A percentile compares a stretch with the other conserved stretches of the same genome.
phyloP scores from a whole-genome alignment of 1,140 invertebrate species.

The Drosophila littoralis region DNA sequence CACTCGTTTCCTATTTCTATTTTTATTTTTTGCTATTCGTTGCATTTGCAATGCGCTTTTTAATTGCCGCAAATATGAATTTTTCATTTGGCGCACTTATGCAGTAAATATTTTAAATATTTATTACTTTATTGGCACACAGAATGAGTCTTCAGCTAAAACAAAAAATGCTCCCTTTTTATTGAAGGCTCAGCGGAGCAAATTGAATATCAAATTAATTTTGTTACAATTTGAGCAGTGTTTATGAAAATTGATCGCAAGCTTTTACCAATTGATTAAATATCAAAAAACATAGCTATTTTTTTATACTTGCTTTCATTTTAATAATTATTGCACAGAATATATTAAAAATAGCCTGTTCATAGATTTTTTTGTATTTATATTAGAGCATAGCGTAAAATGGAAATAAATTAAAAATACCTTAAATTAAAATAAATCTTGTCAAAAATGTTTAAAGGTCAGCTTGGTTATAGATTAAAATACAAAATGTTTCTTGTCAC shows the following conservation, averaged over 20 bases:
- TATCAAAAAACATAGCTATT: not conserved
- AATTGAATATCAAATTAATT: slow-evolving; percentile 18
- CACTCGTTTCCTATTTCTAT: slow-evolving; percentile 2
- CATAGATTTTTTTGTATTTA: too few species aligned
- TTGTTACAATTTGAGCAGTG: not conserved
- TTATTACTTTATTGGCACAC: slow-evolving; percentile 43
- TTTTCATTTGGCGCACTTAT: slow-evolving; percentile 65
- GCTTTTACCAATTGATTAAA: not conserved
- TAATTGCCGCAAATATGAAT: slow-evolving; percentile 71
- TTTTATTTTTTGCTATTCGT: slow-evolving; percentile 10
- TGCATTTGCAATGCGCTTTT: slow-evolving; percentile 56
- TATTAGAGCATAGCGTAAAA: too few species aligned
- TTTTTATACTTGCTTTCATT: too few species aligned
- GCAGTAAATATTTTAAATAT: slow-evolving; percentile 58
- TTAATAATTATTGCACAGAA: too few species aligned
- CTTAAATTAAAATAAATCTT: too few species aligned
- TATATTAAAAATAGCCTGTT: too few species aligned
- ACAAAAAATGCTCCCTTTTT: not conserved
- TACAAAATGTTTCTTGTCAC: too few species aligned
- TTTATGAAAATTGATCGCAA: not conserved
- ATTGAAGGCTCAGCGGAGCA: not conserved
- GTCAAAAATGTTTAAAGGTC: too few species aligned
- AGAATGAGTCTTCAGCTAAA: slow-evolving; percentile 2
- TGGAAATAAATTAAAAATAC: too few species aligned
- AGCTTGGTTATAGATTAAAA: too few species aligned